Evolutionary conservation across 2,888 invertebrate species (phyloP), one percentile per base, ranked within the genome.

Genomic region (Volucella inflata): DNA sequence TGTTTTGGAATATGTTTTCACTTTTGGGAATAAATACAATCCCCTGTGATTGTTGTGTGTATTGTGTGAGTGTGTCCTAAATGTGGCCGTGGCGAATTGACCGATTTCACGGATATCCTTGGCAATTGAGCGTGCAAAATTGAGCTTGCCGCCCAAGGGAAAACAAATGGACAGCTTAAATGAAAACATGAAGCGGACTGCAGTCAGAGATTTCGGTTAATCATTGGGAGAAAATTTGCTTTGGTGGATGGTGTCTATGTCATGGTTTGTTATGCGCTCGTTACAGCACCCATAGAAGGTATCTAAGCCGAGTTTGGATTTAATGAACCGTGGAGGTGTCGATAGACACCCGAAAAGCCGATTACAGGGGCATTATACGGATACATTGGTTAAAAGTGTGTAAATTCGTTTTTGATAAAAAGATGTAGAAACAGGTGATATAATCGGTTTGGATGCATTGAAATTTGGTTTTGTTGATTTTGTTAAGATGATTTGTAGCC

Each of bases 51-150:
- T 67, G 68, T 53, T 80, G 65, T 72, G 67, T 53, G 60, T 59
- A 70, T 46, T 50, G 30, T 30, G 30, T 50, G 30, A 6, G 30
- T 70, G 55, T 48, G 64, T 64, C 48, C 57, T 57, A 72, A 48
- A 46, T 81, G 67, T 68, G 60, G 76, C 85, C 81, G 81, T 81
- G 14, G 62, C 85, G 55, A 85, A 85, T 85, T 48, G 53, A 48
- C 64, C 72, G 68, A 85, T 85, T 85, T 85, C 85, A 85, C 67
- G 81, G 85, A 76, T 72, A 81, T 85, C 81, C 81, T 84, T 12
- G 14, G 51, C 21, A 71, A 84, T 84, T 79, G 79, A 84, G 79
- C 84, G 75, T 71, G 65, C 17, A 70, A 60, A 79, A 84, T 79
- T 11, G 48, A 42, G 12, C 70, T 71, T 70, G 55, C 55, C 53